Evolutionary conservation across 2,113 vertebrate genomes (phyloP).

Genomic region (Cochlearius cochlearius): DNA sequence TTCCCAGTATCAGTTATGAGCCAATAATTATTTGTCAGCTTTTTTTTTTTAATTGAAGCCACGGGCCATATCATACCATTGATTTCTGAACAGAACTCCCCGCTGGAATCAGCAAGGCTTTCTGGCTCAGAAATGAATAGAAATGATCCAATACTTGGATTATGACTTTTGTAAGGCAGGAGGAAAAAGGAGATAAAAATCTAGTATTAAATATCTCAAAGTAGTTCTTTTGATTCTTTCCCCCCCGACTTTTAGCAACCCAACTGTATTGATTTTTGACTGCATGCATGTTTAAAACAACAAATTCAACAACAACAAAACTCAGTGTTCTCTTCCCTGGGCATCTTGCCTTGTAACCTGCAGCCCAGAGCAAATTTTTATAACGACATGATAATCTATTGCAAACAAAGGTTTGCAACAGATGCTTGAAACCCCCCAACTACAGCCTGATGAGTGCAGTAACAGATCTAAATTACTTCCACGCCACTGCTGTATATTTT

Average conservation of each 20-base stretch:
- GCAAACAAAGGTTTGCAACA: slow-evolving; percentile 49
- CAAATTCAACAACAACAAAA: not conserved
- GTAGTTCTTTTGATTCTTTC: not conserved
- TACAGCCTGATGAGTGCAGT: not conserved
- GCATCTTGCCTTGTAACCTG: slow-evolving; percentile 23
- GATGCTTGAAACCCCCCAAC: slow-evolving; percentile 11
- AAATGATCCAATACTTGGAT: slow-evolving; percentile 39
- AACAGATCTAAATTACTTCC: slow-evolving; percentile 35
- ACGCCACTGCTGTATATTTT: slow-evolving; percentile 16
- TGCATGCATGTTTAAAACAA: not conserved
- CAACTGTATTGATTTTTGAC: not conserved
- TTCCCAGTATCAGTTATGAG: slow-evolving; percentile 49
- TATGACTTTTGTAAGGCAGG: slow-evolving; percentile 14
- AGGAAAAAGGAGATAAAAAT: slow-evolving; percentile 8
- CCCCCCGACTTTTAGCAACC: not conserved
- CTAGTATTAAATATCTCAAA: not conserved
- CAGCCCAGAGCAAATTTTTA: slow-evolving; percentile 30
- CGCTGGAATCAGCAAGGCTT: slow-evolving; percentile 18
- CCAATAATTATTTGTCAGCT: slow-evolving; percentile 56
- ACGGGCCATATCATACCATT: slow-evolving; percentile 15
- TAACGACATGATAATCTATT: not conserved
- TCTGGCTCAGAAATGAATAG: slow-evolving; percentile 18
- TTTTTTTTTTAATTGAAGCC: slow-evolving; percentile 24
- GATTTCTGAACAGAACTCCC: slow-evolving; percentile 49
- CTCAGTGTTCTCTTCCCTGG: not conserved